phyloP scores from a whole-genome alignment of 2,113 vertebrate genomes.

The Machaerirhynchus nigripectus region DNA sequence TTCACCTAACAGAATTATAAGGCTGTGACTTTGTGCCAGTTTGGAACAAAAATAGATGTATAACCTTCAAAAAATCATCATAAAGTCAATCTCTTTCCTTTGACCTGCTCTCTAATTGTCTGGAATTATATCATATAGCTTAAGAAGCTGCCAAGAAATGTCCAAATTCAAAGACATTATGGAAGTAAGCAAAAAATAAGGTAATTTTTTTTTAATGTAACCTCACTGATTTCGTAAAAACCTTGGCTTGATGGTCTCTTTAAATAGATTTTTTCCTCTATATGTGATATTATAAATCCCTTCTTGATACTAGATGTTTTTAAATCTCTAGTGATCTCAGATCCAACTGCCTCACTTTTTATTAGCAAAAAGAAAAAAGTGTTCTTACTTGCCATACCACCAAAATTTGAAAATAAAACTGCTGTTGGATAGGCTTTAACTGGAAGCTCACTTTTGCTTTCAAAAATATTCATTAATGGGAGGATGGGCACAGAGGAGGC shows the following conservation, averaged over 20 bases:
- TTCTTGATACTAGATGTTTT: neutral
- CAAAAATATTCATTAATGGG: neutral
- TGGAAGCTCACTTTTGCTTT: neutral
- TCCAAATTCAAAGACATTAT: neutral
- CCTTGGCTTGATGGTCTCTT: neutral
- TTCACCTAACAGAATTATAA: constrained; percentile 1
- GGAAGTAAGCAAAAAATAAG: neutral
- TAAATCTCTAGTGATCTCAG: neutral
- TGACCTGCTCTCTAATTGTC: neutral
- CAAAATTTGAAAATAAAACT: neutral
- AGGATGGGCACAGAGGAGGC: neutral
- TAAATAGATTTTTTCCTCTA: neutral
- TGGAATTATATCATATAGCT: neutral
- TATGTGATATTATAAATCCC: neutral
- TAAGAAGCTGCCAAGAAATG: neutral
- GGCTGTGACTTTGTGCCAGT: neutral
- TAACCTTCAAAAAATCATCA: neutral
- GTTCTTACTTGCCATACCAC: neutral
- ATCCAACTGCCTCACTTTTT: neutral
- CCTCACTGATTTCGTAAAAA: neutral
- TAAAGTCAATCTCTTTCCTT: neutral
- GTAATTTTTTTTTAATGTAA: neutral
- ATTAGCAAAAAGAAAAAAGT: neutral
- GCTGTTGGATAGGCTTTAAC: neutral
- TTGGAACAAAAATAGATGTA: neutral